A percentile compares a stretch with the other conserved stretches of the same genome.
Conservation (phyloP, 1,140 invertebrate genomes). For the Mactra quadrangularis region DNA sequence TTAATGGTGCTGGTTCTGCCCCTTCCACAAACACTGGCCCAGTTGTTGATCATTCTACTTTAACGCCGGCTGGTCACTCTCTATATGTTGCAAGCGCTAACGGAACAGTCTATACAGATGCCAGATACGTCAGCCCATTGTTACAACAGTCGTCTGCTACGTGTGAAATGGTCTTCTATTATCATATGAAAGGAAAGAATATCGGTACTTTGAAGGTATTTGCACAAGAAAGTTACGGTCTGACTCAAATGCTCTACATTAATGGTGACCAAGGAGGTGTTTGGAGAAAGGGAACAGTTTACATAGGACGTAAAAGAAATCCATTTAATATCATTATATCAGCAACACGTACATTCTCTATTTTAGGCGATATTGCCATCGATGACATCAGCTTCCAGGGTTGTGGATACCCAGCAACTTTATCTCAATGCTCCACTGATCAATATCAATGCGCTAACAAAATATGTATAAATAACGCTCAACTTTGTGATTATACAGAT, state of each 20-base stretch:
- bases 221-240: conserved; percentile 38
- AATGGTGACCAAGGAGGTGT: conserved; percentile 69
- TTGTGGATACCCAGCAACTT: conserved; percentile 67
- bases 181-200: conserved; percentile 89
- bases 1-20: conserved; percentile 59
- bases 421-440: conserved; percentile 45
- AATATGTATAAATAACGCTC: conserved; percentile 65
- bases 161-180: conserved; percentile 86
- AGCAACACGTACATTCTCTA: conserved; percentile 70
- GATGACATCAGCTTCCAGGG: conserved; percentile 87
- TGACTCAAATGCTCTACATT: conserved; percentile 67
- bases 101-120: conserved; percentile 58
- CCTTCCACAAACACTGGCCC: conserved; percentile 65
- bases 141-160: conserved; percentile 71
- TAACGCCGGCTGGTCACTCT: conserved; percentile 85
- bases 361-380: conserved; percentile 89
- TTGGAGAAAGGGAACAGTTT: conserved; percentile 71
- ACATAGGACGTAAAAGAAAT: conserved; percentile 63
- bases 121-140: conserved; percentile 66
- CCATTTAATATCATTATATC: conserved; percentile 64
- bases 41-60: conserved; percentile 72
- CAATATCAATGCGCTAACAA: conserved; percentile 67
- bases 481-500: conserved; percentile 80
- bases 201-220: conserved; percentile 77
- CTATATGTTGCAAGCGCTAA: conserved; percentile 88